A percentile compares a stretch with the other conserved stretches of the same genome.
Evolutionary conservation across 1,140 invertebrate genomes (phyloP).

Genomic region (Eciton burchellii): DNA sequence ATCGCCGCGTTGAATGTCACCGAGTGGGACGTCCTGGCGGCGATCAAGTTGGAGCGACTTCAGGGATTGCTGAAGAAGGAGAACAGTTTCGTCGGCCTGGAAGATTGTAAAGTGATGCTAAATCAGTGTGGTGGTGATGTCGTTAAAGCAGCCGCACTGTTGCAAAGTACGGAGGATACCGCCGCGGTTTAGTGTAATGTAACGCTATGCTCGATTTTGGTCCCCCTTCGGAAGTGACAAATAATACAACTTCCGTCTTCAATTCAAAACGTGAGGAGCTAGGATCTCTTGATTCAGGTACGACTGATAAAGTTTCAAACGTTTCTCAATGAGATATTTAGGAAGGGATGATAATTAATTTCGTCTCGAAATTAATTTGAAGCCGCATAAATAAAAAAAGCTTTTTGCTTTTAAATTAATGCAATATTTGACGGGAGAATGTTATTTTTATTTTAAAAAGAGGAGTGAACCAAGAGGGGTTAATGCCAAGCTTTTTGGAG

Average conservation of each 20-base stretch:
- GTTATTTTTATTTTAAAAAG: neutral
- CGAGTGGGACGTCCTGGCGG: slow-evolving; percentile 95
- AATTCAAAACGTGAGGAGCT: neutral
- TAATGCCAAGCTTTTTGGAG: neutral
- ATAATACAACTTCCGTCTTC: too few relatives aligned
- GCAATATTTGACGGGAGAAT: neutral
- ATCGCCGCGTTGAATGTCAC: slow-evolving; percentile 92
- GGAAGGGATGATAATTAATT: neutral
- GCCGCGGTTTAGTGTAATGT: slow-evolving; percentile 77
- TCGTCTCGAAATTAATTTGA: neutral
- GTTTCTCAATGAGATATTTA: slow-evolving; percentile 1
- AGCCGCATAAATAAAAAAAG: slow-evolving; percentile 5
- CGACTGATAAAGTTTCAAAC: neutral
- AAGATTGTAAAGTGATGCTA: slow-evolving; percentile 83
- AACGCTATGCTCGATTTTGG: too few relatives aligned
- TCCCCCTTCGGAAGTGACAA: too few relatives aligned
- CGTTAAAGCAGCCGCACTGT: slow-evolving; percentile 81
- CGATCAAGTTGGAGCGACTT: slow-evolving; percentile 93
- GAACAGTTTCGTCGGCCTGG: slow-evolving; percentile 80
- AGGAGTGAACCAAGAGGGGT: neutral
- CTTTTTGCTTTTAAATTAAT: neutral
- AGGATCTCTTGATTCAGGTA: neutral
- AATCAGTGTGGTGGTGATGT: slow-evolving; percentile 82
- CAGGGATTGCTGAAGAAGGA: slow-evolving; percentile 88
- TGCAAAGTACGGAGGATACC: slow-evolving; percentile 82